Base-by-base conservation (phyloP, 1,140 invertebrate species). In the Gryllus bimaculatus region DNA sequence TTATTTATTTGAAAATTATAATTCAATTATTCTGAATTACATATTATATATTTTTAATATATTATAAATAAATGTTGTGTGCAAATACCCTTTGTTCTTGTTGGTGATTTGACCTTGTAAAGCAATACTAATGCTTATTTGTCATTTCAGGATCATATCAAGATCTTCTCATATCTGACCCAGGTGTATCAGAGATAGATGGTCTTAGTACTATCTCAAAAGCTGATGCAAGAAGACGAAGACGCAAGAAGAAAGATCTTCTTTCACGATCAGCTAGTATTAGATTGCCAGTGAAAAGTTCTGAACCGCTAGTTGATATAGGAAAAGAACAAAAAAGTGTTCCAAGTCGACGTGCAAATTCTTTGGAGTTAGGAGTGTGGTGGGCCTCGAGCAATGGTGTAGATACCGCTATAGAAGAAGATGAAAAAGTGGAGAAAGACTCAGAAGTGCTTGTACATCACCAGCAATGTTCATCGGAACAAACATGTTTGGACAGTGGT, bases 151-250 rank as follows among this genome's bases (percentile, higher is more conserved):
- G 82, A 10, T 82, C 80, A 12, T 83, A 81, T 78, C 79, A 81
- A 76, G 82, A 83, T 47, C 77, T 83, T 18, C 78, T 84, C 78
- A 82, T 84, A 73, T 80, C 83, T 20, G 83, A 83, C 78, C 82
- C 83, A 47, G 77, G 76, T 26, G 79, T 81, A 73, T 80, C 82
- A 78, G 80, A 80, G 82, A 78, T 81, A 74, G 80, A 10, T 77
- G 80, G 54, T 78, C 80, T n/a, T 80, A 75, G 20, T 75, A 80
- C 15, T 76, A 73, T 48, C 77, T 79, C 80, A 76, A 81, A 74
- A 81, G 75, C 54, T 78, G 81, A 77, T 77, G 78, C 39, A 75
- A 79, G 48, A 39, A 74, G 79, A 10, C 81, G 54, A 80, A 81
- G 49, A 77, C 79, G 73, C 20, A 78, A 74, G 54, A 66, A 78